Base-by-base conservation (phyloP, 2,888 invertebrate species). In the Pristionchus mayeri region DNA sequence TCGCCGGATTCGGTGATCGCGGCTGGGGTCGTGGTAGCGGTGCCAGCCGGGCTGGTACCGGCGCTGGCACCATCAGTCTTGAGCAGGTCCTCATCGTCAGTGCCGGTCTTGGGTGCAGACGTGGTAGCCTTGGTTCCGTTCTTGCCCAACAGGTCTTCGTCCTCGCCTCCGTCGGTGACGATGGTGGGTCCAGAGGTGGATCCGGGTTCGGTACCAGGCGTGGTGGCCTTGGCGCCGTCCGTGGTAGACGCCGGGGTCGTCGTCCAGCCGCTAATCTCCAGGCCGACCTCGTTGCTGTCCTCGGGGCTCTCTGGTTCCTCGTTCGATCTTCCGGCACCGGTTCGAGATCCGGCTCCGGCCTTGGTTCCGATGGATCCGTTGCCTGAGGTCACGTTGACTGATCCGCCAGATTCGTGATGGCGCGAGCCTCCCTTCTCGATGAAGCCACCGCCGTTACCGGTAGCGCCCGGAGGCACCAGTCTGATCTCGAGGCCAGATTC, bases 201-300 rank as follows among this genome's bases (percentile, higher is more conserved):
- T 2, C 50, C 40, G n/a, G 27, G 18, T 13, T 13, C 16, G 71
- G 40, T 44, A 37, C 37, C 37, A 37, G 16, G 37, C 9, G 3
- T 21, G 30, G 63, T 30, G 3, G 13, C 37, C 6, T 21, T 24
- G 30, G 60, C 30, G 27, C 60, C 60, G 30, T 24, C 27, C 27
- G 60, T 6, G 9, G 57, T 27, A 21, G 54, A 1, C 24, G 27
- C 21, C 6, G 71, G 9, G 11, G 71, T 71, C 24, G 44, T n/a
- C 21, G 40, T 75, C n/a, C n/a, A 27, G 7, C 52, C 52, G n/a
- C 54, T 27, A 7, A 80, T 80, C 80, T 57, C 80, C 37, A 80
- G 80, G n/a, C 80, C 80, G n/a, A 16, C 37, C 37, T 57, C 80
- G 18, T 52, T 80, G 24, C 40, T 57, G 80, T 52, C 54, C 54